Evolutionary conservation across 2,888 invertebrate genomes (phyloP), one percentile per base, ranked within the genome.

Genomic region (Eupithecia dodoneata): DNA sequence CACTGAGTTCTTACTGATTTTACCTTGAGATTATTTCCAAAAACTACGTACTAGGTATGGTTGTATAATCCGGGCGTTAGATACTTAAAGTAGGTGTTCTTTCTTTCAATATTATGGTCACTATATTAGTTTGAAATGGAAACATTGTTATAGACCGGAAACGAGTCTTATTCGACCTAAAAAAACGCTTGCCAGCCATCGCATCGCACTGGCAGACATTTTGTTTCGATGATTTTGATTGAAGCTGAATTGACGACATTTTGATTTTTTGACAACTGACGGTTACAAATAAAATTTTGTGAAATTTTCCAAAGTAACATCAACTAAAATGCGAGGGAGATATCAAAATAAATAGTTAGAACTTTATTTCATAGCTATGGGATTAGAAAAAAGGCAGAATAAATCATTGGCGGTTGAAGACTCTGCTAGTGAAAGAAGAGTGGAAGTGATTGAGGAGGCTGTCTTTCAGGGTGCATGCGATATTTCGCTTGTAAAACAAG

Each of bases 401-500:
- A 79, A 80, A 52, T 66, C 75, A 77, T 74, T 79, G 69, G 65
- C 74, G 12, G 75, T 67, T 77, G 76, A 70, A 72, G 78, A 75
- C 65, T 75, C 83, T 30, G 70, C 77, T 41, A 76, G 52, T 30
- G 84, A 76, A 12, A 84, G 82, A 84, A 86, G 84, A 79, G 86
- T 84, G 30, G 86, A 86, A 78, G 83, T 84, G 63, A 82, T 83
- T 71, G 86, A 83, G 59, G 87, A 85, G 30, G 80, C 81, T 47
- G 78, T 52, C 76, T 81, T 79, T 73, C 78, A 81, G 45, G 76
- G 79, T 75, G 78, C 81, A 49, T 77, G 82, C 72, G 79, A 80
- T 72, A 72, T 79, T 65, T 65, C 79, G 45, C 77, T 79, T 76
- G 83, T 83, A 71, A 83, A 84, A 76, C 82, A 81, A 78, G 78